Conservation (phyloP, 2,113 vertebrate species). For the Ariopsis seemanni region DNA sequence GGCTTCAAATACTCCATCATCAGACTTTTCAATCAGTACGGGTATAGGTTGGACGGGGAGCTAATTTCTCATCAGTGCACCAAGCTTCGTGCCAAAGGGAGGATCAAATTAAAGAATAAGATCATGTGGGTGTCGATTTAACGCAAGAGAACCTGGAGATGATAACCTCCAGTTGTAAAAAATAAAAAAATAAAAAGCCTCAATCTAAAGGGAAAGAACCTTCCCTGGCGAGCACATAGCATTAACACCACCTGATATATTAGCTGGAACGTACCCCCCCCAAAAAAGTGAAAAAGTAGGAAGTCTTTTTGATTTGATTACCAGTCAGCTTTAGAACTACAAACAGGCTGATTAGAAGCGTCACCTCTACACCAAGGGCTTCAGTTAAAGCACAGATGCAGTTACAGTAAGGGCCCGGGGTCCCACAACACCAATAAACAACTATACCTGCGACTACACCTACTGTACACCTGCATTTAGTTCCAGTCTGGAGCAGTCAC, state of each 20-base stretch:
- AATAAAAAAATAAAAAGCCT: not conserved
- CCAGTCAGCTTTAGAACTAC: not conserved
- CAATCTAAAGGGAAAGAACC: too few species aligned
- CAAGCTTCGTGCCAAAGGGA: not conserved
- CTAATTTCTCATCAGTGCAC: constrained; percentile 9
- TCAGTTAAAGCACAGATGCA: not conserved
- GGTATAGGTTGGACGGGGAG: not conserved
- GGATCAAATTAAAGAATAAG: constrained; percentile 6
- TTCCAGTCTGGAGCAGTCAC: too few species aligned
- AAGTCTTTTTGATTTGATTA: not conserved
- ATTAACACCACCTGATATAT: not conserved
- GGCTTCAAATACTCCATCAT: constrained; percentile 26
- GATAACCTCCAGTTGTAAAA: not conserved
- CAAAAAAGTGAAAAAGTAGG: not conserved
- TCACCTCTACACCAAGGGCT: not conserved
- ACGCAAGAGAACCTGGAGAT: not conserved
- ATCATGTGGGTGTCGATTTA: constrained; percentile 32
- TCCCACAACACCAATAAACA: too few species aligned
- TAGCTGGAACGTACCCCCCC: not conserved
- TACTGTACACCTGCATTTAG: too few species aligned
- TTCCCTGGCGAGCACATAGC: not conserved
- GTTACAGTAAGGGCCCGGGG: too few species aligned
- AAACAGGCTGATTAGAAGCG: not conserved
- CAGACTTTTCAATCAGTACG: constrained; percentile 16
- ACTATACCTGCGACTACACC: too few species aligned